These are phyloP conservation scores for Podabrus alpinus DNA, from an alignment of 2,888 invertebrate genomes.

Conservation along the genomic window DNA sequence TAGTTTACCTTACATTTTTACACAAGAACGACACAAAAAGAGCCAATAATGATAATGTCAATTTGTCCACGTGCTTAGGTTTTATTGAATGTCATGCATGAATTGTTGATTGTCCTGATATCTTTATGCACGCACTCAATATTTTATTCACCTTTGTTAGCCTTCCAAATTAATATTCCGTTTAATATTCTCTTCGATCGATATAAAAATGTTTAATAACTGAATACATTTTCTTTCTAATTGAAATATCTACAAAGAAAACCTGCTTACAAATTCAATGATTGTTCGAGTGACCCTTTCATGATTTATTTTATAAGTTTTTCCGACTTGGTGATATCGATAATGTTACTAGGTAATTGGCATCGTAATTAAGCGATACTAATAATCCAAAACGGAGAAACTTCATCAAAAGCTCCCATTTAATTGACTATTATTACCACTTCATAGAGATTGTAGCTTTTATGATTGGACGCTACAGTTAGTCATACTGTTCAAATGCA, in stretches of 20 bases:
- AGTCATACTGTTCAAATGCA: neutral
- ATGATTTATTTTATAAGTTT: neutral
- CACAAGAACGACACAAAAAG: conserved; percentile 8
- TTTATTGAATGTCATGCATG: conserved; percentile 21
- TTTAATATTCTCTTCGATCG: neutral
- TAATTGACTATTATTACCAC: neutral
- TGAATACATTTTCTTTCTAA: neutral
- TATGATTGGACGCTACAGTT: neutral
- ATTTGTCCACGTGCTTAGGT: conserved; percentile 21
- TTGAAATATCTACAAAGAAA: neutral
- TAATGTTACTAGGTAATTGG: neutral
- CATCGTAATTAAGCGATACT: neutral
- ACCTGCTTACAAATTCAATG: neutral
- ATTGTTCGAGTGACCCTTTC: neutral
- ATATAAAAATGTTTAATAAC: neutral
- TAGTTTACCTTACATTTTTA: conserved; percentile 26
- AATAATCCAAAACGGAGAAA: neutral
- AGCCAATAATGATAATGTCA: conserved; percentile 20
- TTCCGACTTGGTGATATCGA: neutral
- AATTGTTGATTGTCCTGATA: conserved; percentile 17
- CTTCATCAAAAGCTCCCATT: neutral
- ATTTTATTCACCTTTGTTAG: neutral
- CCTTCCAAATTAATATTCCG: neutral
- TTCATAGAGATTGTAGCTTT: neutral
- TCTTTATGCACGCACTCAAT: conserved; percentile 9